Conservation (phyloP, 2,888 invertebrate genomes). For the Noctua fimbriata region DNA sequence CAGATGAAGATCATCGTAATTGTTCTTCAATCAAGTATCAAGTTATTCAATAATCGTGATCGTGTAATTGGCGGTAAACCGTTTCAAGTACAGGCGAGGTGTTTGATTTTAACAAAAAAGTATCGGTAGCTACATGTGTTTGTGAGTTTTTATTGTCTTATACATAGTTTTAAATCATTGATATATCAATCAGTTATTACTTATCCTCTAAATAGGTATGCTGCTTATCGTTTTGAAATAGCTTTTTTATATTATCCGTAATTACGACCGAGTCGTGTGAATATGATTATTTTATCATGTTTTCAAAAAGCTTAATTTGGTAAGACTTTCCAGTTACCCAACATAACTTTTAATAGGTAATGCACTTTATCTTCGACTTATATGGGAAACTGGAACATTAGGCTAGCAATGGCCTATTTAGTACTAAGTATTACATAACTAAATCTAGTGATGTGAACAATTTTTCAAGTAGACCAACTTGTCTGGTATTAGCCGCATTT, state of each 20-base stretch:
- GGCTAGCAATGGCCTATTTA: background rate
- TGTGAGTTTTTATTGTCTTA: constrained; percentile 7
- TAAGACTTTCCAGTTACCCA: too few relatives aligned
- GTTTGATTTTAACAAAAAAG: constrained; percentile 19
- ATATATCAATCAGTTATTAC: constrained; percentile 14
- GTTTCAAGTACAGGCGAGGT: constrained; percentile 1
- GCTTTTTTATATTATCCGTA: background rate
- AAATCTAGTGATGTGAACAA: too few relatives aligned
- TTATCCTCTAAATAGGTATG: background rate
- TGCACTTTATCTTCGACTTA: background rate
- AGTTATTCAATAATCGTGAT: constrained; percentile 9
- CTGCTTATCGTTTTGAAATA: background rate
- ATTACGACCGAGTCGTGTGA: too few relatives aligned
- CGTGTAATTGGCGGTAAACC: background rate
- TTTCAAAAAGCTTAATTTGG: too few relatives aligned
- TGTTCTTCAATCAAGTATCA: background rate
- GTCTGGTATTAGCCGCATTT: background rate
- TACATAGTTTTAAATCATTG: constrained; percentile 11
- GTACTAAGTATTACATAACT: too few relatives aligned
- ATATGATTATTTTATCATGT: too few relatives aligned
- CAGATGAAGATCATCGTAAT: background rate
- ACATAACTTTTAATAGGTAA: too few relatives aligned
- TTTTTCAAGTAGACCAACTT: background rate
- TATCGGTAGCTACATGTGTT: constrained; percentile 4
- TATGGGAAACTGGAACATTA: background rate